These are phyloP conservation scores for Distichodus sexfasciatus DNA, from an alignment of 2,797 vertebrate species.

Conservation along the genomic window DNA sequence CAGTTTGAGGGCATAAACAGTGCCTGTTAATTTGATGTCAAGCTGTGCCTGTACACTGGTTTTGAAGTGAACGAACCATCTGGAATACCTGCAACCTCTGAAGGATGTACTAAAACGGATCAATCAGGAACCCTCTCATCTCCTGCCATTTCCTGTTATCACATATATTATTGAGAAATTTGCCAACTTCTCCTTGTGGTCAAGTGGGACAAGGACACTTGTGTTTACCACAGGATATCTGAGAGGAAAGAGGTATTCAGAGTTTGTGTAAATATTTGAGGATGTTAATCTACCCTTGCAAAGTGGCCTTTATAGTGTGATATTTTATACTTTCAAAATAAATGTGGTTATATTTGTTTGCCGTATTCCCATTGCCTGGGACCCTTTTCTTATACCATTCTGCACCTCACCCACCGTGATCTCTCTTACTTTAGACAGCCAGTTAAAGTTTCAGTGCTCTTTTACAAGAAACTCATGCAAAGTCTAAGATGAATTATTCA, in stretches of 20 bases:
- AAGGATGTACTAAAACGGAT: conserved; percentile 62
- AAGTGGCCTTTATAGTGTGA: conserved; percentile 86
- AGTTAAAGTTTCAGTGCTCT: not conserved
- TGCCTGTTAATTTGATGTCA: conserved; percentile 73
- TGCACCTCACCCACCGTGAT: not conserved
- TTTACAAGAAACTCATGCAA: not conserved
- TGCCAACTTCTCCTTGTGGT: conserved; percentile 76
- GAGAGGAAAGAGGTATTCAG: conserved; percentile 65
- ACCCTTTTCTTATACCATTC: conserved; percentile 3
- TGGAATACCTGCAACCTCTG: conserved; percentile 66
- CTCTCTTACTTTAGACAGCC: no score
- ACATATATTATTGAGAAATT: conserved; percentile 74
- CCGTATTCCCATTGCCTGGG: conserved; percentile 57
- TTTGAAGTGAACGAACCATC: conserved; percentile 61
- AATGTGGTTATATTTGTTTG: conserved; percentile 85
- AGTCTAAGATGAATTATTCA: conserved; percentile 8
- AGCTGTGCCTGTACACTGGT: conserved; percentile 74
- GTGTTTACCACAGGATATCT: conserved; percentile 68
- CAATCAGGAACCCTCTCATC: conserved; percentile 69
- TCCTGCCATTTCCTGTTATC: conserved; percentile 73
- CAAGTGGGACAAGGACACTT: conserved; percentile 67
- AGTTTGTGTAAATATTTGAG: conserved; percentile 73
- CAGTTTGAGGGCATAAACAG: conserved; percentile 73
- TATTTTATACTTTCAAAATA: conserved; percentile 87
- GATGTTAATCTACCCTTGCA: conserved; percentile 77